Evolutionary conservation across 2,797 vertebrate species (phyloP), one percentile per base, ranked within the genome.

Genomic region (Chelon auratus): DNA sequence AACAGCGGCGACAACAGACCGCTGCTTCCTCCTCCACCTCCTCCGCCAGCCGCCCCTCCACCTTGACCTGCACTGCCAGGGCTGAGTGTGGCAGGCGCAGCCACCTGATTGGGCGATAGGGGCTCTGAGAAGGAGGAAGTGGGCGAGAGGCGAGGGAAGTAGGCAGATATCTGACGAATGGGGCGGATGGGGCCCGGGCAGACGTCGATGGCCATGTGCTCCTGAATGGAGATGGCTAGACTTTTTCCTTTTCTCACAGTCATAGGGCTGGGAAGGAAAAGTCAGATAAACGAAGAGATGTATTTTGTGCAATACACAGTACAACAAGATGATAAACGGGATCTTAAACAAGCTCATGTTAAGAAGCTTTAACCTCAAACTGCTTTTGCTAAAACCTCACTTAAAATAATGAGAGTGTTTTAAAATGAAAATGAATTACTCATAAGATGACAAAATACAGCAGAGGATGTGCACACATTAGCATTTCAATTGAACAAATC

Each of bases 171-270:
- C 79, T 95, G 95, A 8, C 70, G 92, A 76, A 96, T 96, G 63
- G 95, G 95, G 36, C 89, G 93, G 75, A 96, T 95, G 68, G 95
- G 95, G 2, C 95, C 95, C 0, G 95, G 95, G 59, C 94, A 96
- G 72, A 96, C 95, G 0, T 96, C 86, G 24, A 96, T 96, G 81
- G 95, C 95, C 95, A 96, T 95, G 92, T 96, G 94, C 89, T 96
- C 95, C 94, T 94, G 95, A 89, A 96, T 95, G 93, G 93, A 94
- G 90, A 96, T 93, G 90, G 69, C 93, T 71, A 95, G 90, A 64
- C 90, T 78, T 76, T 91, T 94, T 52, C 93, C 93, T 85, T 93
- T 94, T 4, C 87, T 85, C 39, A 89, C 94, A 10, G 86, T 89
- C 93, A 94, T 95, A 18, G 85, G 87, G 91, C 93, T 93, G 33